Evolutionary conservation across 2,888 invertebrate species (phyloP).

Genomic region (Cephus pulcher): DNA sequence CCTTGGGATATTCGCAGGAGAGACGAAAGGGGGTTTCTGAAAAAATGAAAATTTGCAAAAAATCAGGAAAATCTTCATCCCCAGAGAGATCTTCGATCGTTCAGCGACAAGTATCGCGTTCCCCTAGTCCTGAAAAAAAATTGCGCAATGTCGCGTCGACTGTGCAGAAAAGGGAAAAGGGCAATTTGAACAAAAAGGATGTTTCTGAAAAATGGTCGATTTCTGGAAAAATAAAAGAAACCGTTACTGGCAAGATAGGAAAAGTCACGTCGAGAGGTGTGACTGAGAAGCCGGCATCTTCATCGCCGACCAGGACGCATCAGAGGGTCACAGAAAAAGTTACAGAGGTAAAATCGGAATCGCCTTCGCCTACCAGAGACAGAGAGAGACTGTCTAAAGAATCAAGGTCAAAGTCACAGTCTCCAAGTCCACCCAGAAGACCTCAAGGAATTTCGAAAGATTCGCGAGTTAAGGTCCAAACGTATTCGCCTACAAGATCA

Average conservation of each 20-base stretch:
- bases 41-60: not conserved
- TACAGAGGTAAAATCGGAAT: conserved; percentile 26
- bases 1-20: not conserved
- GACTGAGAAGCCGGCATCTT: not conserved
- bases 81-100: not conserved
- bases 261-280: not conserved
- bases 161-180: not conserved
- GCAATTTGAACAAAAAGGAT: not conserved
- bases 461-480: conserved; percentile 8
- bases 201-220: not conserved
- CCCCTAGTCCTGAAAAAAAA: conserved; percentile 11
- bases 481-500: not conserved
- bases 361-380: conserved; percentile 34
- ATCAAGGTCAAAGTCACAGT: not conserved
- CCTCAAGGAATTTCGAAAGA: conserved; percentile 2
- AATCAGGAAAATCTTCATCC: not conserved
- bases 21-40: not conserved
- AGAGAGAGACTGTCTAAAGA: not conserved
- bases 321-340: conserved; percentile 18
- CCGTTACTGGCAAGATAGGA: not conserved
- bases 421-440: conserved; percentile 12
- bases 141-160: not conserved
- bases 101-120: conserved; percentile 12
- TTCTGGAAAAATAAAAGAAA: not conserved
- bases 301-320: conserved; percentile 10